phyloP scores from a whole-genome alignment of 2,888 invertebrate genomes.

The Epirrhoe alternata region DNA sequence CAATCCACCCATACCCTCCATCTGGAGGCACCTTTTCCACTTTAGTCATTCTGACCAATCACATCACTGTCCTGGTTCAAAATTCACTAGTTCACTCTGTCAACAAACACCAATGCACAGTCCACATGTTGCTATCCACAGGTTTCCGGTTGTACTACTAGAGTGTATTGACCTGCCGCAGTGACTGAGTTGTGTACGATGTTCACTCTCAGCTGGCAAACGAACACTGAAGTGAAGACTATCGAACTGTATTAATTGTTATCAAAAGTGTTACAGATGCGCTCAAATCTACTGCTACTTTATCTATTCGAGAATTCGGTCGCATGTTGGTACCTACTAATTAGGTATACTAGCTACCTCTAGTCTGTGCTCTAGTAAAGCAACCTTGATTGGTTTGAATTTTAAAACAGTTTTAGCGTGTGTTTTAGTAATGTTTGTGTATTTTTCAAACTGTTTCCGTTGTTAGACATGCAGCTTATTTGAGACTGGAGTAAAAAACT shows the following conservation, averaged over 20 bases:
- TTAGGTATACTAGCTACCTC: neutral
- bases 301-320: conserved; percentile 16
- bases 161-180: conserved; percentile 44
- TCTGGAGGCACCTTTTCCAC: conserved; percentile 84
- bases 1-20: conserved; percentile 88
- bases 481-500: neutral
- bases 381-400: neutral
- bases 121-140: conserved; percentile 46
- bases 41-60: conserved; percentile 59
- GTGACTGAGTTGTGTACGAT: neutral
- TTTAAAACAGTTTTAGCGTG: neutral
- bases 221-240: conserved; percentile 5
- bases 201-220: conserved; percentile 8
- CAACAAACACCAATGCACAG: conserved; percentile 29
- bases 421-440: neutral
- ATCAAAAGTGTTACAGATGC: conserved; percentile 8
- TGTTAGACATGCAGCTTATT: neutral
- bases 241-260: conserved; percentile 14
- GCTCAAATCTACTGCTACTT: conserved; percentile 12
- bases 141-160: conserved; percentile 23
- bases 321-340: conserved; percentile 11
- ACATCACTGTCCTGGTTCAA: conserved; percentile 32
- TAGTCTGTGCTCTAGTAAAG: neutral
- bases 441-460: neutral
- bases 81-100: conserved; percentile 24